These are phyloP conservation scores for Drepana falcataria DNA, from an alignment of 2,888 invertebrate genomes.

Conservation along the genomic window DNA sequence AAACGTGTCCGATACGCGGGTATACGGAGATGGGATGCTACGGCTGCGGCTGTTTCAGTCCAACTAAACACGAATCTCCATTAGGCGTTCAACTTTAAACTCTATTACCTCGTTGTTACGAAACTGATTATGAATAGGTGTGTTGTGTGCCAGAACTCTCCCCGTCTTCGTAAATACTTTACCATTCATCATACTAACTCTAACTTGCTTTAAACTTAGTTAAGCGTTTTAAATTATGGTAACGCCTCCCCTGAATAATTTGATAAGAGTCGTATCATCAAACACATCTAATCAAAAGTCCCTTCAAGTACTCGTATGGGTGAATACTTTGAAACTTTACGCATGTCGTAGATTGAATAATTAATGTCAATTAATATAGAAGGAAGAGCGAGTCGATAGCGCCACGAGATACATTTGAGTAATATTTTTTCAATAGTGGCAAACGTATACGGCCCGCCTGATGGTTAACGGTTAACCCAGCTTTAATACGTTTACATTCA, in stretches of 20 bases:
- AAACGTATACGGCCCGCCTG: no score
- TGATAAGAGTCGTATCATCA: constrained; percentile 44
- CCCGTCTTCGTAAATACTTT: constrained; percentile 31
- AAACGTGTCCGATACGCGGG: not conserved
- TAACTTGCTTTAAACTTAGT: constrained; percentile 41
- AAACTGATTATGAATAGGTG: constrained; percentile 14
- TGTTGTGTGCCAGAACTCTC: constrained; percentile 7
- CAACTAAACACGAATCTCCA: constrained; percentile 22
- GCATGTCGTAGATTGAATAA: constrained; percentile 5
- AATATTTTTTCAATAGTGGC: no score
- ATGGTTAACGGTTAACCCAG: no score
- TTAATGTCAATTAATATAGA: not conserved
- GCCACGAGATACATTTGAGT: not conserved
- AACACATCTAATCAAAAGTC: constrained; percentile 57
- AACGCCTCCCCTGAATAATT: constrained; percentile 49
- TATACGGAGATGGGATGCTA: constrained; percentile 2
- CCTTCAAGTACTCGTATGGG: constrained; percentile 15
- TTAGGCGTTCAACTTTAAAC: constrained; percentile 20
- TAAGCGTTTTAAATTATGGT: constrained; percentile 45
- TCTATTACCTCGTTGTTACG: constrained; percentile 19
- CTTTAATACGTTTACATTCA: no score
- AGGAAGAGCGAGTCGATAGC: not conserved
- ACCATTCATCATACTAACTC: constrained; percentile 42
- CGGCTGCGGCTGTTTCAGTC: constrained; percentile 14
- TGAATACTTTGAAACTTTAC: constrained; percentile 6